A percentile compares a stretch with the other conserved stretches of the same genome.
phyloP scores from a whole-genome alignment of 2,888 invertebrate genomes.

The Euplagia quadripunctaria region DNA sequence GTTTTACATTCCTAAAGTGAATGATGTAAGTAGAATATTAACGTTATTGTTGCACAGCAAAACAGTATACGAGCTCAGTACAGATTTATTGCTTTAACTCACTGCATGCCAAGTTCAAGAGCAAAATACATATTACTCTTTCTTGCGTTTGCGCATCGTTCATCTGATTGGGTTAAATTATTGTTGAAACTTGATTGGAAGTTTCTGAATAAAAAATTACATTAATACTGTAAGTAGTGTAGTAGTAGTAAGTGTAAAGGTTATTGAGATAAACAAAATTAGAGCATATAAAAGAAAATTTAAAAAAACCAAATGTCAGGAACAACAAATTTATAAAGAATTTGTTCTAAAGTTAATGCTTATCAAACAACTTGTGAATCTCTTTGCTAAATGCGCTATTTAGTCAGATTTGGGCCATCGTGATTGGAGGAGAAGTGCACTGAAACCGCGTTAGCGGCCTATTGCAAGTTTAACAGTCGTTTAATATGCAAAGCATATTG shows the following conservation, averaged over 20 bases:
- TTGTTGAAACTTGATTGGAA: too few relatives aligned
- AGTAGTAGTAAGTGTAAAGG: too few relatives aligned
- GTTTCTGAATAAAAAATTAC: too few relatives aligned
- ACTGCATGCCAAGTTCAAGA: constrained; percentile 56
- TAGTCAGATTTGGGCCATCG: background rate
- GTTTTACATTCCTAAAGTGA: constrained; percentile 68
- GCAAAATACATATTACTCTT: too few relatives aligned
- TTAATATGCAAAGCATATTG: constrained; percentile 83
- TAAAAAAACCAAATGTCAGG: background rate
- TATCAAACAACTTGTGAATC: constrained; percentile 24
- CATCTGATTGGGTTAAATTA: too few relatives aligned
- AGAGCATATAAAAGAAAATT: background rate
- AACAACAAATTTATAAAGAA: background rate
- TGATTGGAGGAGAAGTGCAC: background rate
- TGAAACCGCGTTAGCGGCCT: too few relatives aligned
- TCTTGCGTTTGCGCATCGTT: too few relatives aligned
- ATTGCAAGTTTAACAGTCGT: constrained; percentile 77
- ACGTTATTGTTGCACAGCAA: constrained; percentile 71
- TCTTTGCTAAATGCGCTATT: constrained; percentile 11
- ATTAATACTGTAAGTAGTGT: too few relatives aligned
- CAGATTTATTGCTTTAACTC: constrained; percentile 71
- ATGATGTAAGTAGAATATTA: constrained; percentile 77
- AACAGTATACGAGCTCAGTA: constrained; percentile 62
- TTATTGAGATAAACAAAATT: background rate
- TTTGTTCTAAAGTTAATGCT: background rate